Evolutionary conservation across 2,797 vertebrate genomes (phyloP), one percentile per base, ranked within the genome.

Genomic region (Chromis chromis): DNA sequence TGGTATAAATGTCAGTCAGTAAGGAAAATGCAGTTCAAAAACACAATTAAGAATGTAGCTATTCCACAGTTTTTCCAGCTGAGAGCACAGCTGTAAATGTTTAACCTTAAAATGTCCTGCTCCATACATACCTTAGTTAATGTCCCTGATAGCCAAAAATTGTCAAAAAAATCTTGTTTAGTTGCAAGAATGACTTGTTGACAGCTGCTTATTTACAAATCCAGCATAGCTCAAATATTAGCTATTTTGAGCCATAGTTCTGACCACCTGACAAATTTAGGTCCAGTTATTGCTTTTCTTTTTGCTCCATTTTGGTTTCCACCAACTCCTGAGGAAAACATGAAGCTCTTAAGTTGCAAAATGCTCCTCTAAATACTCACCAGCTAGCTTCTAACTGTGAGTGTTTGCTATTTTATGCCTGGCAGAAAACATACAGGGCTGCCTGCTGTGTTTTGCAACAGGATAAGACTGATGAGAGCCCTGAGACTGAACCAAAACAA

Each of bases 291-390:
- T 17, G 40, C 44, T 48, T n/a, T 10, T 21, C n/a, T 48, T 48
- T 21, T 48, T 10, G 44, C 49, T 53, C 22, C n/a, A 24, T 65
- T 65, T 65, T 54, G 36, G 31, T 53, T 27, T 53, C 40, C 22
- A 65, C 63, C 36, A 54, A 21, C 63, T 65, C 33, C 24, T 21
- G 39, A 19, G 3, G 21, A 17, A 48, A 48, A 48, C 19, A 16
- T n/a, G 44, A 2, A n/a, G 44, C 44, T 46, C 44, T 46, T n/a
- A 8, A 46, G 44, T 2, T 46, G 44, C 44, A 1, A 46, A 7
- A n/a, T 8, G 44, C 19, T n/a, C 44, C 6, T 1, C 6, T 7
- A 46, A 19, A n/a, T 3, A 17, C 14, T 4, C 40, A 42, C 40
- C 33, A 36, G 33, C 33, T 36, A 36, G 33, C 33, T 2, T 36